Evolutionary conservation across 2,888 invertebrate genomes (phyloP).

Genomic region (Temnothorax ravouxi): DNA sequence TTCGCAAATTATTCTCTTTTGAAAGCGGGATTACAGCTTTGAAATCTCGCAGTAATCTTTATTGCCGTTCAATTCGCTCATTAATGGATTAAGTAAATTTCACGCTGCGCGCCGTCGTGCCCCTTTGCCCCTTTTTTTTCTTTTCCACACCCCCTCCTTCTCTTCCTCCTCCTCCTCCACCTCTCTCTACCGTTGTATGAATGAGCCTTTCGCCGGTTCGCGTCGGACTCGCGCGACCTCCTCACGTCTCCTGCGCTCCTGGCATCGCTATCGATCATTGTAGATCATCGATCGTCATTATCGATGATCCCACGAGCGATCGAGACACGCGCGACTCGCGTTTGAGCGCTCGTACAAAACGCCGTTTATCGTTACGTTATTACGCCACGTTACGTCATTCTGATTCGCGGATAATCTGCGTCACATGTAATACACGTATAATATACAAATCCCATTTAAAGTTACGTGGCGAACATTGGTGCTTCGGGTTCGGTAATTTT

Average conservation of each 20-base stretch:
- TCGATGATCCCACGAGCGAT: slow-evolving; percentile 78
- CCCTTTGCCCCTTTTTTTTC: not conserved
- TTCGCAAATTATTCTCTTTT: not conserved
- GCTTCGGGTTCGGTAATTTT: slow-evolving; percentile 15
- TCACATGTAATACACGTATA: not conserved
- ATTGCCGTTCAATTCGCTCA: not conserved
- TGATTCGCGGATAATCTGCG: not conserved
- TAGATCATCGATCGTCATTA: slow-evolving; percentile 85
- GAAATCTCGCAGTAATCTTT: not conserved
- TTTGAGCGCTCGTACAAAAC: not conserved
- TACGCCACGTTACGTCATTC: not conserved
- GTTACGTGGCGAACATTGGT: not conserved
- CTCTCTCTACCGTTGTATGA: slow-evolving; percentile 37
- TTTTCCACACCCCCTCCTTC: not conserved
- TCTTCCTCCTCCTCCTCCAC: not conserved
- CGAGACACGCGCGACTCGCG: slow-evolving; percentile 42
- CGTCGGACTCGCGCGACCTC: slow-evolving; percentile 70
- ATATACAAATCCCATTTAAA: not conserved
- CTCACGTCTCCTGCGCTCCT: slow-evolving; percentile 79
- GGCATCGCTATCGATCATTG: slow-evolving; percentile 82
- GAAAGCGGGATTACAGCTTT: too few species aligned
- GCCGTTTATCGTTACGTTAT: not conserved
- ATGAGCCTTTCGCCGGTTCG: slow-evolving; percentile 43
- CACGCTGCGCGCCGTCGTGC: not conserved
- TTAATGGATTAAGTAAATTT: slow-evolving; percentile 38